Base-by-base conservation (phyloP, 1,140 invertebrate species). In the Lepidostoma basale region DNA sequence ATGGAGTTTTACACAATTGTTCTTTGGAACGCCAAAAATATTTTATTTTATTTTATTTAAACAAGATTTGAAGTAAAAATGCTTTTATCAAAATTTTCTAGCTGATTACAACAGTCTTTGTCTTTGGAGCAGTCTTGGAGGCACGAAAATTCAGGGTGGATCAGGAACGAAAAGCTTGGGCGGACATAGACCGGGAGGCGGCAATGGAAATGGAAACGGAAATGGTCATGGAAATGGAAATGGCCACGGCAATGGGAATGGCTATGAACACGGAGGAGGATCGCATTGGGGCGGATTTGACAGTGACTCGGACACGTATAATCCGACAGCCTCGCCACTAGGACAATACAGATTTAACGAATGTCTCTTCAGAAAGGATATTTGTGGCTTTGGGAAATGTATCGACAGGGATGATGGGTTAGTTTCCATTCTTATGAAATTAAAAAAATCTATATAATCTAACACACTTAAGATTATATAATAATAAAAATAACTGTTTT, bases 381-480 rank as follows among this genome's bases (percentile, higher is more conserved):
- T 95, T 67, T 95, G 93, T 75, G 89, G 88, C 1, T 84, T 91
- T 60, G 93, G 92, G 0, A 82, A 86, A 60, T 95, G 93, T 75
- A 84, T 92, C 36, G 91, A 93, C 74, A 91, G 89, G 16, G 80
- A 85, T 14, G 86, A 89, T 26, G 91, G 90, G 68, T 95, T 89
- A 79, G 85, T 63, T 28, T 14, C 1, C 18, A 3, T 42, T 45
- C n/a, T n/a, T n/a, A n/a, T n/a, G n/a, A n/a, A n/a, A n/a, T n/a
- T n/a, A n/a, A n/a, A n/a, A n/a, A n/a, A n/a, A n/a, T n/a, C n/a
- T n/a, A n/a, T n/a, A n/a, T n/a, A n/a, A n/a, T n/a, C n/a, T n/a
- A n/a, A n/a, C n/a, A n/a, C n/a, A n/a, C n/a, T n/a, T n/a, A n/a
- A n/a, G n/a, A n/a, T n/a, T n/a, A n/a, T n/a, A n/a, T n/a, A n/a